Evolutionary conservation across 2,888 invertebrate genomes (phyloP), one percentile per base, ranked within the genome.

Genomic region (Ormyrus rosae): DNA sequence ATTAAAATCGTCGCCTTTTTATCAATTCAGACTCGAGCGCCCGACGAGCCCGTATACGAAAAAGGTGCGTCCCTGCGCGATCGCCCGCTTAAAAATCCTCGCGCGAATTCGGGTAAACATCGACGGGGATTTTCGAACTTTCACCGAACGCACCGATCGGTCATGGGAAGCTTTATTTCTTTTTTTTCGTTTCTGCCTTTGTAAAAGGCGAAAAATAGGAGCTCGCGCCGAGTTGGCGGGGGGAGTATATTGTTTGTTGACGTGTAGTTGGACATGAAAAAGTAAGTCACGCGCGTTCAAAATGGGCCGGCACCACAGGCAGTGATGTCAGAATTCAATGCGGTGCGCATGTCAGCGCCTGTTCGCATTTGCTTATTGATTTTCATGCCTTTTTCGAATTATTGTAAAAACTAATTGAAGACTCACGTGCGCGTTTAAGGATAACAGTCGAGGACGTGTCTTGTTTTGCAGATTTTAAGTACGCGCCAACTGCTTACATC

Each of bases 1-100:
- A 80, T 80, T 80, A 75, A 80, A 75, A 74, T 65, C 60, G 11
- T 53, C 76, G 58, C n/a, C 69, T 70, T 73, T 74, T 74, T 79
- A 48, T 80, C 55, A 64, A 79, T 79, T 79, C 65, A 60, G 60
- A 34, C 55, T 51, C 72, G 19, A 46, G 11, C 51, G 61, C 64
- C 58, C 11, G 13, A 11, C 13, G 13, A 50, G 46, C 5, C 5
- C 48, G 34, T 34, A 34, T 34, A 77, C 58, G 68, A 78, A 78
- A 68, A 73, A 78, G 68, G 58, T 13, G 45, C 50, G 65, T 74
- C 10, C 34, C 34, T 34, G 19, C 48, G 61, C 6, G 34, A 10
- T 61, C 19, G 34, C 19, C 8, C 64, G 8, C 71, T 78, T 71
- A 78, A 78, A 71, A 78, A 78, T 78, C 65, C 58, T 71, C 70